Conservation (phyloP, 2,797 vertebrate species). For the Aphelocoma californica region DNA sequence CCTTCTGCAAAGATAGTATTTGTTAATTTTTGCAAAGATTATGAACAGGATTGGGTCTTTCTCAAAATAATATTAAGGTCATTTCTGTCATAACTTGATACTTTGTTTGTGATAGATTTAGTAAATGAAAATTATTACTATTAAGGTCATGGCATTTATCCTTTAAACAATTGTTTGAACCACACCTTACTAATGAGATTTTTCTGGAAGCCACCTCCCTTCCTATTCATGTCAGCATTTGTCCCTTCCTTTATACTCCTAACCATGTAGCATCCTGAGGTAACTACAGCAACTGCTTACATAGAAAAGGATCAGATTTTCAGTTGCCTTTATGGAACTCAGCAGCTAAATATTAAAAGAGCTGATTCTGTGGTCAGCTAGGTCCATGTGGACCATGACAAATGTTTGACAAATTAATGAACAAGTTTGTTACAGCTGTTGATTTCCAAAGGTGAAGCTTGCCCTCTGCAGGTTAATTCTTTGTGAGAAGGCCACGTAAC, state of each 20-base stretch:
- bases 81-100: background rate
- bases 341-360: background rate
- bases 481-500: background rate
- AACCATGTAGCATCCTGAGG: background rate
- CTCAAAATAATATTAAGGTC: background rate
- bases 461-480: background rate
- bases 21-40: background rate
- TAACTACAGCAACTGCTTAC: background rate
- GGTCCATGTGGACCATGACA: background rate
- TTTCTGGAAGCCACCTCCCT: conserved; percentile 38
- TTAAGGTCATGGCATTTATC: background rate
- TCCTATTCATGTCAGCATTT: background rate
- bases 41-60: background rate
- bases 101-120: background rate
- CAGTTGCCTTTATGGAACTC: background rate
- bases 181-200: conserved; percentile 8
- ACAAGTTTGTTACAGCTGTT: background rate
- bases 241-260: background rate
- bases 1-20: background rate
- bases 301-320: background rate
- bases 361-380: background rate
- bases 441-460: background rate
- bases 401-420: background rate
- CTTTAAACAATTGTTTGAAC: conserved; percentile 20
- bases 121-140: background rate